Conservation (phyloP, 2,797 vertebrate species). For the Meriones psammophilus region DNA sequence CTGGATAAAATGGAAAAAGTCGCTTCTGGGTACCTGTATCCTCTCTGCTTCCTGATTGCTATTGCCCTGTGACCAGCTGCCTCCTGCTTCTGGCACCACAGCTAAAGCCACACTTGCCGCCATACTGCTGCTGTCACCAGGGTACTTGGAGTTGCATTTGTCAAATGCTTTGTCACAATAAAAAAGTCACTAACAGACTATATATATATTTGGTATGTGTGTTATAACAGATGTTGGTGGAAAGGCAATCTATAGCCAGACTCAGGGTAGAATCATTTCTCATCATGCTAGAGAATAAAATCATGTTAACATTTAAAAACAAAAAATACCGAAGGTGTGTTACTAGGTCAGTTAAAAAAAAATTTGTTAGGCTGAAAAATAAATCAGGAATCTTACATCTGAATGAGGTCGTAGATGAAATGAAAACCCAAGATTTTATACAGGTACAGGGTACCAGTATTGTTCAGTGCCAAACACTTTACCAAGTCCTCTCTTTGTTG, state of each 20-base stretch:
- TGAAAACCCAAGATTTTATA: neutral
- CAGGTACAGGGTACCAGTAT: neutral
- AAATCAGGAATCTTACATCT: conserved; percentile 40
- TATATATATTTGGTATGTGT: neutral
- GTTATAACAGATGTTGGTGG: neutral
- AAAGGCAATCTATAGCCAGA: neutral
- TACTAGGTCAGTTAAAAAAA: neutral
- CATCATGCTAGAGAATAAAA: neutral
- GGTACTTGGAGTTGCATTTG: neutral
- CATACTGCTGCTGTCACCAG: neutral
- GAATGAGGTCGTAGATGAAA: neutral
- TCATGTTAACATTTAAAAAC: neutral
- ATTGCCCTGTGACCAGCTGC: neutral
- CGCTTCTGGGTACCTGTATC: neutral
- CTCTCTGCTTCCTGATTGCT: neutral
- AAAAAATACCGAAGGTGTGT: neutral
- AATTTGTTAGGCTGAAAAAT: neutral
- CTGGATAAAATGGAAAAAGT: neutral
- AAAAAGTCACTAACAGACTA: neutral
- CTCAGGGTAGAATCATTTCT: neutral
- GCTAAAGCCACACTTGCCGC: neutral
- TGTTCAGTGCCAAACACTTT: neutral
- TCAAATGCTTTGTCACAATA: neutral
- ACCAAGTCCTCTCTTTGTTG: neutral
- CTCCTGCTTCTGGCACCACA: neutral